Conservation (phyloP, 2,888 invertebrate species). For the Podotricha telesiphe region DNA sequence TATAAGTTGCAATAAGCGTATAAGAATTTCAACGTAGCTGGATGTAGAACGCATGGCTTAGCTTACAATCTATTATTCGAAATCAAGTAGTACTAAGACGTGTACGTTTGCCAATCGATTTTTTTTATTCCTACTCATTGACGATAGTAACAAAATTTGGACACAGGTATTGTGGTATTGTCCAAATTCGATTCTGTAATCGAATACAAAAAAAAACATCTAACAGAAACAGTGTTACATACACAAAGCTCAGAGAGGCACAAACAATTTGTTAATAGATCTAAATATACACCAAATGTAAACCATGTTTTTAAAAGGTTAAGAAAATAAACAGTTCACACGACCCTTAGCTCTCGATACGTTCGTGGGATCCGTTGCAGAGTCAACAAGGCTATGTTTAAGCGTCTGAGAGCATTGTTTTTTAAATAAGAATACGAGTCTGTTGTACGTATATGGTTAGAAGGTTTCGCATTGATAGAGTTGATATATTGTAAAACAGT, state of each 20-base stretch:
- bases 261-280: background rate
- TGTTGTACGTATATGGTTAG: background rate
- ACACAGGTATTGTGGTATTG: no score
- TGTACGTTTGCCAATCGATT: background rate
- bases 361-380: slow-evolving; percentile 47
- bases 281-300: slow-evolving; percentile 8
- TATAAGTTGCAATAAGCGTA: no score
- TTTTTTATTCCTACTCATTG: background rate
- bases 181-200: no score
- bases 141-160: background rate
- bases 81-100: no score
- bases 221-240: background rate
- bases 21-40: no score
- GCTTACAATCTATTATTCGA: no score
- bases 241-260: background rate
- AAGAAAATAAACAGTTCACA: slow-evolving; percentile 44
- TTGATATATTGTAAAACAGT: no score
- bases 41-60: no score
- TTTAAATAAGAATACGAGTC: slow-evolving; percentile 31
- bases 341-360: slow-evolving; percentile 44
- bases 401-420: slow-evolving; percentile 44
- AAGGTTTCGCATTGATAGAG: no score
- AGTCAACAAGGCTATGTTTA: slow-evolving; percentile 48
- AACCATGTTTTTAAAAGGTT: slow-evolving; percentile 14
- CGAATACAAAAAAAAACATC: background rate